These are phyloP conservation scores for Cyphomyrus plagiostoma DNA, from an alignment of 2,113 vertebrate genomes.

Conservation along the genomic window DNA sequence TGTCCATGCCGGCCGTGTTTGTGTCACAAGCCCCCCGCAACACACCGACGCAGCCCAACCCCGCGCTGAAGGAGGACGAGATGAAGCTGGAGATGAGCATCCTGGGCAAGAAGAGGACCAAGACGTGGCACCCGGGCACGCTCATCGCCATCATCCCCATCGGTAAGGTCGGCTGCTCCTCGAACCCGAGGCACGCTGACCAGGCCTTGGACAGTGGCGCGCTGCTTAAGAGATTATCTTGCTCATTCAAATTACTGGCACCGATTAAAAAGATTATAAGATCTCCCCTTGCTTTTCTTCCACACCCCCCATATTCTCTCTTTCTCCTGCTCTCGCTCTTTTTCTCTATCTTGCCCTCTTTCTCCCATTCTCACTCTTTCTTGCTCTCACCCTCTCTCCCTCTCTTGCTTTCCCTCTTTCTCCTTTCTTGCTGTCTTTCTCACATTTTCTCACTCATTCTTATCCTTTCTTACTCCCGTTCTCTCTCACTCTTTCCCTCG, in stretches of 20 bases:
- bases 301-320: neutral
- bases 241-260: neutral
- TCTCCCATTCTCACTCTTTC: too few species aligned
- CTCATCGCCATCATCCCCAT: conserved; percentile 80
- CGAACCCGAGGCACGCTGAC: neutral
- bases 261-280: neutral
- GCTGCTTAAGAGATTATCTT: neutral
- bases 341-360: neutral
- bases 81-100: conserved; percentile 80
- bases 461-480: too few species aligned
- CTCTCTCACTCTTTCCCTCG: too few species aligned
- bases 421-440: too few species aligned
- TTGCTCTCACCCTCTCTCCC: too few species aligned
- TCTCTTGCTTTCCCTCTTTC: neutral
- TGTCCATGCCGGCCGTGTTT: conserved; percentile 34
- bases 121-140: conserved; percentile 88
- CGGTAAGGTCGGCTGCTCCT: conserved; percentile 50
- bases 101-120: conserved; percentile 92
- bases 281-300: neutral
- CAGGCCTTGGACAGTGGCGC: neutral
- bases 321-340: neutral
- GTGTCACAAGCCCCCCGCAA: conserved; percentile 49
- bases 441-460: neutral
- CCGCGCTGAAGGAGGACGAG: conserved; percentile 73
- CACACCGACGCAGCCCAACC: conserved; percentile 51